Evolutionary conservation across 2,797 vertebrate genomes (phyloP).

Genomic region (Sandelia bainsii): DNA sequence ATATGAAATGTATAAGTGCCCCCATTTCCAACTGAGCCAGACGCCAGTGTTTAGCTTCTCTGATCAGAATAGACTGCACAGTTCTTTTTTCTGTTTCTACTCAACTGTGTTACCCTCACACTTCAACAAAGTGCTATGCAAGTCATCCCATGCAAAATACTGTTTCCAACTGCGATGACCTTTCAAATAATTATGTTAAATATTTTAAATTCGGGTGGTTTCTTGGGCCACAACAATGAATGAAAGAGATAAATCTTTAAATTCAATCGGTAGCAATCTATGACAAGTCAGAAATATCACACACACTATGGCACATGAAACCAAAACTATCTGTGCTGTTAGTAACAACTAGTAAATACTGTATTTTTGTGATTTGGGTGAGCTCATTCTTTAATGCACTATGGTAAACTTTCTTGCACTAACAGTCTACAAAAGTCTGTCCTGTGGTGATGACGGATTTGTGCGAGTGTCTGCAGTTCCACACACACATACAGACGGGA

Average conservation of each 20-base stretch:
- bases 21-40: not conserved
- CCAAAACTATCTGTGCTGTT: too few species aligned
- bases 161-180: not conserved
- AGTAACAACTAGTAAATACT: not conserved
- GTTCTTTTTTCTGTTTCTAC: not conserved
- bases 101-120: not conserved
- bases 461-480: conserved; percentile 19
- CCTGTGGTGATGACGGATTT: conserved; percentile 29
- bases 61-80: not conserved
- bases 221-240: not conserved
- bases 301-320: not conserved
- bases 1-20: not conserved
- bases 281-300: too few species aligned
- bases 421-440: not conserved
- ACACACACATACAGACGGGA: conserved; percentile 25
- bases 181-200: too few species aligned
- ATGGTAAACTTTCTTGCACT: not conserved
- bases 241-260: not conserved
- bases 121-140: not conserved
- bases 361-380: not conserved
- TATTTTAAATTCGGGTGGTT: not conserved
- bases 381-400: conserved; percentile 10
- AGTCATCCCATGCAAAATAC: too few species aligned
- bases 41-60: not conserved
- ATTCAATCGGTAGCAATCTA: too few species aligned